Base-by-base conservation (phyloP, 30 jellyfish, hydroid and myxozoan genomes). In the Sanderia malayensis region DNA sequence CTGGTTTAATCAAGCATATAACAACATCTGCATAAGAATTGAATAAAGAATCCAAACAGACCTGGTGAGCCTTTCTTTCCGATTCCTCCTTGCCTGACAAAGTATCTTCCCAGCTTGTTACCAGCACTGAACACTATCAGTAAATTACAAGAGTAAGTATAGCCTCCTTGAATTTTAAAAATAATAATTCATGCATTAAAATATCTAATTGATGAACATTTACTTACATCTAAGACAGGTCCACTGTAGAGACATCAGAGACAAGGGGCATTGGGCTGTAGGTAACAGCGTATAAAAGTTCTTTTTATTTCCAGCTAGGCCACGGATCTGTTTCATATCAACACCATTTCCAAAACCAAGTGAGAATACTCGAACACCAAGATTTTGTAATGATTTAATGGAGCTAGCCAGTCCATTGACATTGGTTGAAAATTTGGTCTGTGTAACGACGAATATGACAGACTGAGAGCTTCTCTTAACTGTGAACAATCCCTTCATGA, bases 81-180 rank as follows among this genome's bases (percentile, higher is more conserved):
- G 24, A 61, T 46, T 28, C 29, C 21, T 1, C 86, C 78, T 75
- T 75, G 77, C 31, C 61, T 61, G 63, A 62, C 47, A 44, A 75
- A 46, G 46, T 75, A 75, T 28, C 62, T 58, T 44, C 86, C 86
- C 21, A 75, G 60, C 24, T 75, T 61, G 25, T 61, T 75, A 0
- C 86, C 86, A 22, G 77, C 30, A 4, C 79, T 70, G 27, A 75
- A n/a, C 19, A 55, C 86, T 75, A n/a, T n/a, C n/a, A n/a, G n/a
- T n/a, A n/a, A n/a, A n/a, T n/a, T n/a, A n/a, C n/a, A n/a, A n/a
- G n/a, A n/a, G n/a, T n/a, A n/a, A n/a, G n/a, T n/a, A n/a, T n/a
- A n/a, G n/a, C n/a, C n/a, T n/a, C n/a, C n/a, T n/a, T n/a, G n/a
- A n/a, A n/a, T n/a, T n/a, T n/a, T n/a, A n/a, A n/a, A n/a, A n/a